Evolutionary conservation across 2,113 vertebrate species (phyloP).

Genomic region (Scalopus aquaticus): DNA sequence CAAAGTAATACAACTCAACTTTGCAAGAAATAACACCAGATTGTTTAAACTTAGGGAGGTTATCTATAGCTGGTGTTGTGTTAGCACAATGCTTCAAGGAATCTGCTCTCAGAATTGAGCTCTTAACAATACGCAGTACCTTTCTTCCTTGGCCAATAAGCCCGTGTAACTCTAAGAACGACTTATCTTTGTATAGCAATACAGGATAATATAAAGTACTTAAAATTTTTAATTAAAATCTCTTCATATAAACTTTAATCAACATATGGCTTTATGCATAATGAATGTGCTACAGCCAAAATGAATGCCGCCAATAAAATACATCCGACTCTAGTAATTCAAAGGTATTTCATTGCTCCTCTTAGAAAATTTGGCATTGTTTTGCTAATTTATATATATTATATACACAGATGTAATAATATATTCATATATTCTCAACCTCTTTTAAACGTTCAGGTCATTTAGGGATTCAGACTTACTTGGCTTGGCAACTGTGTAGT

Average conservation of each 20-base stretch:
- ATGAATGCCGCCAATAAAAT: slow-evolving; percentile 17
- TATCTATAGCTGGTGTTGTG: not conserved
- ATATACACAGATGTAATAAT: not conserved
- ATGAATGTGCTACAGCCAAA: not conserved
- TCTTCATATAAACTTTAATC: slow-evolving; percentile 44
- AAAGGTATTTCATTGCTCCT: not conserved
- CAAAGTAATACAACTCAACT: not conserved
- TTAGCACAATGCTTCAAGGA: not conserved
- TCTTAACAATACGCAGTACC: not conserved
- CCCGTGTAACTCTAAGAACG: not conserved
- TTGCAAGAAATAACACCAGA: not conserved
- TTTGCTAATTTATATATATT: not conserved
- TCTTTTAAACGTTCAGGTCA: slow-evolving; percentile 16
- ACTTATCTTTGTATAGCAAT: slow-evolving; percentile 10
- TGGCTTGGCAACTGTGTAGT: not conserved
- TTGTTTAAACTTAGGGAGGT: not conserved
- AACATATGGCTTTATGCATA: slow-evolving; percentile 6
- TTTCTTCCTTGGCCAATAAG: not conserved
- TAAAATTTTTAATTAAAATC: slow-evolving; percentile 60
- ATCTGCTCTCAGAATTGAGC: not conserved
- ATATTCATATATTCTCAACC: slow-evolving; percentile 12
- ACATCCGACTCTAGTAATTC: not conserved
- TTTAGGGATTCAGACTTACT: not conserved
- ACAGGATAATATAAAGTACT: not conserved
- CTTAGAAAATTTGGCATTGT: slow-evolving; percentile 5